These are phyloP conservation scores for Charaxes varanes DNA, from an alignment of 1,140 invertebrate genomes.

Conservation along the genomic window DNA sequence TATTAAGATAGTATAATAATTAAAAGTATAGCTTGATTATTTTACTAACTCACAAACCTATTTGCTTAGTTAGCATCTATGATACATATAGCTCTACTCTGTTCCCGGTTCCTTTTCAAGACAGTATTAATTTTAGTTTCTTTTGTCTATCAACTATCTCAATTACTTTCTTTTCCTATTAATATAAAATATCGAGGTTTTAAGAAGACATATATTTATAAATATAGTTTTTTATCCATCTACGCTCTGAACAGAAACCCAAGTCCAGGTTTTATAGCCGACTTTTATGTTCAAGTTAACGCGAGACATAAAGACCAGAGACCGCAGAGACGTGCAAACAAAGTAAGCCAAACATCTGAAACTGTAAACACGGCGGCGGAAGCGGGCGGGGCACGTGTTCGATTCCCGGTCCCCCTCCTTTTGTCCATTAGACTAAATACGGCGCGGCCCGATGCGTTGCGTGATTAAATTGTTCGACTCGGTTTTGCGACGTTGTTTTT, in stretches of 20 bases:
- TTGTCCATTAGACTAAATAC: conserved; percentile 25
- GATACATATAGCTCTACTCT: no score
- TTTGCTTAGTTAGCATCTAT: no score
- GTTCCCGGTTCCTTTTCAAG: no score
- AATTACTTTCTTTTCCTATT: no score
- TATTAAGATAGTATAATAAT: no score
- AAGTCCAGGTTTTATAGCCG: conserved; percentile 11
- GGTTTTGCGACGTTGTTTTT: not conserved
- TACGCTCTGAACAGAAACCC: conserved; percentile 1
- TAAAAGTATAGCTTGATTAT: no score
- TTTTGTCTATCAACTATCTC: no score
- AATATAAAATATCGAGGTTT: no score
- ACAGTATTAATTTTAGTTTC: no score
- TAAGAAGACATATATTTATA: not conserved
- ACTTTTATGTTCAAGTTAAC: conserved; percentile 10
- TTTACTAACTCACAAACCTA: no score
- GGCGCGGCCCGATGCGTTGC: conserved; percentile 14
- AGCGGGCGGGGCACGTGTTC: conserved; percentile 24
- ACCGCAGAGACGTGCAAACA: conserved; percentile 16
- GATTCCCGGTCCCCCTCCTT: conserved; percentile 20
- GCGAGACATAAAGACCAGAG: conserved; percentile 7
- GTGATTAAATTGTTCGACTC: conserved; percentile 12
- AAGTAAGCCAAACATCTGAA: conserved; percentile 25
- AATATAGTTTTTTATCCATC: not conserved
- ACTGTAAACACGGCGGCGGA: conserved; percentile 20